Base-by-base conservation (phyloP, 2,797 vertebrate genomes). In the Enteromius mattozi region DNA sequence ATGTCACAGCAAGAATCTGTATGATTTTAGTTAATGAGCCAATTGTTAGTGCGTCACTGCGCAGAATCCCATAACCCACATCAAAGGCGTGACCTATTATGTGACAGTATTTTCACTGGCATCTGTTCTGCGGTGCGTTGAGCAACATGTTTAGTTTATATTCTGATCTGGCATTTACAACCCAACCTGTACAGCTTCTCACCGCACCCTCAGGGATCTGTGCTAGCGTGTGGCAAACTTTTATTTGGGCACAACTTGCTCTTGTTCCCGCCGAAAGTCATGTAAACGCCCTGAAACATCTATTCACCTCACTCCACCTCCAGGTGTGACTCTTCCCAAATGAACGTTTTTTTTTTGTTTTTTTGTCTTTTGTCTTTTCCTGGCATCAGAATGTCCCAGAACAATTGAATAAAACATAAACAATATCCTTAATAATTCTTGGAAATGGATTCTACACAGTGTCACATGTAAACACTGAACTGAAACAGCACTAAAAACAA, bases 91-190 rank as follows among this genome's bases (percentile, higher is more conserved):
- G 24, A 47, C 27, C 24, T 30, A 21, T 14, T 56, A 37, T 77
- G 10, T 19, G 21, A 12, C 59, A 12, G 45, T 85, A 30, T 85
- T 80, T 72, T 27, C 30, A 42, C 19, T 86, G 83, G 77, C 71
- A 68, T 84, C 61, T 51, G 40, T 86, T 56, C 47, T 75, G 63
- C 72, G 37, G 65, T 54, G 49, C 70, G 56, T 84, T 88, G 79
- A 70, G 75, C 13, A 71, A 74, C 75, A 27, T 80, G 42, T 42
- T 78, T 37, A 40, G 68, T 86, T 80, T 69, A 51, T 68, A 37
- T 84, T 78, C 37, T 33, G 42, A 70, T 69, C 63, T 85, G 40
- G 65, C 69, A 51, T 59, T 61, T 56, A 45, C 49, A 42, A 33
- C 30, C 61, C 12, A 71, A 78, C 78, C 79, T 83, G 51, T 65